Evolutionary conservation across 2,113 vertebrate genomes (phyloP).

Genomic region (Mystacornis crossleyi): DNA sequence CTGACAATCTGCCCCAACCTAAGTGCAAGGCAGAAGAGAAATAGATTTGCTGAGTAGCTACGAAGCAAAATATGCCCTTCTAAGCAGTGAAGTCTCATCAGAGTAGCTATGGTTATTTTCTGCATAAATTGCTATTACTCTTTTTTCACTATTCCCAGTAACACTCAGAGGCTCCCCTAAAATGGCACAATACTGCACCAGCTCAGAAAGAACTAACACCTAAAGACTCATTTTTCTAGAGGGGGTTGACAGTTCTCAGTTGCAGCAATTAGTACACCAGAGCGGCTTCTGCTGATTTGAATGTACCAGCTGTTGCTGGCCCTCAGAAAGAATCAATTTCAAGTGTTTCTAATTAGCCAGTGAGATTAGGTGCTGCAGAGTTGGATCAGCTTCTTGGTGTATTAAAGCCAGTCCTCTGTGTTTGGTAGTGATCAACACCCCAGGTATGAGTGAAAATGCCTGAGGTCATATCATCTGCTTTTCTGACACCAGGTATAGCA

Average conservation of each 20-base stretch:
- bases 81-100: background rate
- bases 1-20: background rate
- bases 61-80: background rate
- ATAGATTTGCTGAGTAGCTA: background rate
- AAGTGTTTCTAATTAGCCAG: slow-evolving; percentile 18
- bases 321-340: background rate
- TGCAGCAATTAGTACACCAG: background rate
- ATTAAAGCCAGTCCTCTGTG: background rate
- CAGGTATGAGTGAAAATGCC: background rate
- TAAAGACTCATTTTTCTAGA: background rate
- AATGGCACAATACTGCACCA: background rate
- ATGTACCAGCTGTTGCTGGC: background rate
- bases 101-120: background rate
- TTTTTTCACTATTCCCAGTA: background rate
- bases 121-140: background rate
- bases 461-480: background rate
- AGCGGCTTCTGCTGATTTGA: background rate
- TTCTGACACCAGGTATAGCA: background rate
- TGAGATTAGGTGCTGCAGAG: background rate
- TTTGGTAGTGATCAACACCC: background rate
- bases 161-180: background rate
- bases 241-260: background rate
- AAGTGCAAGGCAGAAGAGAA: background rate
- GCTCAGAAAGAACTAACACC: background rate
- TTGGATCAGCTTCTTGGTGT: background rate